Base-by-base conservation (phyloP, 1,140 invertebrate species). In the Ridgeia piscesae region DNA sequence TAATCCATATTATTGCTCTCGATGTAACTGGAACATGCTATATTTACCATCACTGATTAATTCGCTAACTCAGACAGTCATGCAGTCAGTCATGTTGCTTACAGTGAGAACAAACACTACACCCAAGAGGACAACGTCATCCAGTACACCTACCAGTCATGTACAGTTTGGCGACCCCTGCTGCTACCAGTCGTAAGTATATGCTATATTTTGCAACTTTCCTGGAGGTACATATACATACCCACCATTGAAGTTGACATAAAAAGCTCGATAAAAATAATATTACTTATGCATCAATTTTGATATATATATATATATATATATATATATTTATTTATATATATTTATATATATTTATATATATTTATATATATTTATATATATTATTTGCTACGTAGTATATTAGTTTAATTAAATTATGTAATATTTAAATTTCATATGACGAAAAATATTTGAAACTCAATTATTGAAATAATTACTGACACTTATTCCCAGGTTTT, bases 81-180 rank as follows among this genome's bases (percentile, higher is more conserved):
- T 89, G 17, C 88, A 89, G 17, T 89, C 2, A 89, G 88, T 89
- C 88, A 89, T 89, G 88, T 89, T 89, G 88, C 17, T 89, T 89
- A 4, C 88, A 89, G 88, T 89, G 88, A 89, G 88, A 6, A 89
- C 4, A 89, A 8, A 4, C 4, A 89, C 88, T 33, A 89, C 88
- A 89, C 34, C 88, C 88, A 89, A 89, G 88, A 89, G 88, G 88
- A 89, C 88, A 89, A 89, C 17, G 88, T 6, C 88, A 89, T 89
- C 88, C n/a, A 89, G 88, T 89, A 89, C 88, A 89, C 88, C 88
- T 89, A 89, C 88, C 34, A 89, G 88, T 89, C 88, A 89, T 89
- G 88, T 89, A 89, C 34, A 89, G 88, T 89, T 6, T 89, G 34
- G 34, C 34, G 88, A 33, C 88, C 88, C 88, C 88, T 33, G 88